phyloP scores from a whole-genome alignment of 2,113 vertebrate species.

The Nipponia nippon region DNA sequence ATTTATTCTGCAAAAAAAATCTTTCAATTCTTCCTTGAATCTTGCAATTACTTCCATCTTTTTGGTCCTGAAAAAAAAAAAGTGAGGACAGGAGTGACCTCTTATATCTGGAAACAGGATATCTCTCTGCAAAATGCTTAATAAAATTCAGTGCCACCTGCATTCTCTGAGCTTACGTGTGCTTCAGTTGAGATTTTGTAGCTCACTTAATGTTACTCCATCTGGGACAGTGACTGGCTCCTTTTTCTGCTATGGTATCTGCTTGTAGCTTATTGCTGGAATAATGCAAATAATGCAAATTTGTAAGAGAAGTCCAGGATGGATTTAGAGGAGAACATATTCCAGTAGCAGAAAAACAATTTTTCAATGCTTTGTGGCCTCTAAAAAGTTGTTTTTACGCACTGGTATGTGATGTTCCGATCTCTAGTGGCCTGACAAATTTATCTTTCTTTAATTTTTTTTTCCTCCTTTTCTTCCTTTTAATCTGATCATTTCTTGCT shows the following conservation, averaged over 20 bases:
- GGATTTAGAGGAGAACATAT: not conserved
- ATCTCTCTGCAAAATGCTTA: not conserved
- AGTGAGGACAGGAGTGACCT: not conserved
- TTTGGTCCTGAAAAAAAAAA: not conserved
- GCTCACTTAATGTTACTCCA: not conserved
- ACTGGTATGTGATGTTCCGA: not conserved
- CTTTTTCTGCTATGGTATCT: not conserved
- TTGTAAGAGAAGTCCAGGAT: not conserved
- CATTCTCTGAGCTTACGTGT: not conserved
- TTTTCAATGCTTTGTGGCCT: not conserved
- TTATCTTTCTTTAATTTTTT: not conserved
- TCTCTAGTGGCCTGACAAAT: not conserved
- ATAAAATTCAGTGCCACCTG: not conserved
- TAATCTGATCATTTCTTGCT: not conserved
- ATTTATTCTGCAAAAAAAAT: not conserved
- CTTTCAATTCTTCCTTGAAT: not conserved
- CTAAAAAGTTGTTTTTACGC: not conserved
- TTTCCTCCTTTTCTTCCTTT: not conserved
- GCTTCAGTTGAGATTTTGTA: not conserved
- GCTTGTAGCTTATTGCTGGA: not conserved
- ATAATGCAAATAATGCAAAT: not conserved
- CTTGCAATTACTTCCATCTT: not conserved
- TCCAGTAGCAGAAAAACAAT: not conserved
- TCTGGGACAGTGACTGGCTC: not conserved
- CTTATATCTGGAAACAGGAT: not conserved